phyloP scores from a whole-genome alignment of 2,888 invertebrate species.

The Tipula unca region DNA sequence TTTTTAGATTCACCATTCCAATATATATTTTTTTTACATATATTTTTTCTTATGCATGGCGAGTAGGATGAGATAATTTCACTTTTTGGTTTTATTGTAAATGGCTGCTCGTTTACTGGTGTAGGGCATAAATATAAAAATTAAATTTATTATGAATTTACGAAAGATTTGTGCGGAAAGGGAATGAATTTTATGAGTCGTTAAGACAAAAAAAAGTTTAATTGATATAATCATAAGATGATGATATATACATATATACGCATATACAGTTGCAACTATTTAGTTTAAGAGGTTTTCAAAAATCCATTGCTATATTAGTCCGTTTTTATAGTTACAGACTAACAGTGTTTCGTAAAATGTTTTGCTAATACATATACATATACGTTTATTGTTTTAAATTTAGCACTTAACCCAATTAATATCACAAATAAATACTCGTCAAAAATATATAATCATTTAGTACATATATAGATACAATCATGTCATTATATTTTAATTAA shows the following conservation, averaged over 20 bases:
- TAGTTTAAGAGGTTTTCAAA: not conserved
- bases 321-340: no score
- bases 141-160: not conserved
- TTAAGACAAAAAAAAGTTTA: not conserved
- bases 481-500: not conserved
- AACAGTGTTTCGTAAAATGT: no score
- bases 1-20: not conserved
- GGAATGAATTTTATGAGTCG: not conserved
- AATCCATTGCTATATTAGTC: no score
- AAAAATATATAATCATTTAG: not conserved
- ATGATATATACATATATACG: not conserved
- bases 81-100: slow-evolving; percentile 1
- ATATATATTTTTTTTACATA: not conserved
- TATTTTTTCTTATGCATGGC: not conserved
- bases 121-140: not conserved
- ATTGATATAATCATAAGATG: not conserved
- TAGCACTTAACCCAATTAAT: no score
- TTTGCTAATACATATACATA: no score
- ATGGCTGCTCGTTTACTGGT: not conserved
- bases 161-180: not conserved
- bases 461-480: not conserved
- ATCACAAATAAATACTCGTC: not conserved
- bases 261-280: not conserved
- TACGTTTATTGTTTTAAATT: not conserved
- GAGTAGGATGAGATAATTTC: not conserved